Conservation (phyloP, 2,113 vertebrate genomes). For the Pelmatolapia mariae region DNA sequence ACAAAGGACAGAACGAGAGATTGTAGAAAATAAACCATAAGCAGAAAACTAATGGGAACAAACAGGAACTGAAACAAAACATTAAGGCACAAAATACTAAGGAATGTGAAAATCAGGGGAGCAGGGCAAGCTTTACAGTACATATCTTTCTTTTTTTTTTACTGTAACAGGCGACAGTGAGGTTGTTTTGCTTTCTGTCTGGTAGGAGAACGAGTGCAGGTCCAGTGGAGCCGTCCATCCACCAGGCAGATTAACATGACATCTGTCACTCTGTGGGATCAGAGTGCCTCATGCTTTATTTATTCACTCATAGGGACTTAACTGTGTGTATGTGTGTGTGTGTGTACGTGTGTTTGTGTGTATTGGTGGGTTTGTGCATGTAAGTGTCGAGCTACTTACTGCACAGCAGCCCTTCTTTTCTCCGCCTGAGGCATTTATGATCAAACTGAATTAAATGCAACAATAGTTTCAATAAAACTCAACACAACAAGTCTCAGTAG, state of each 20-base stretch:
- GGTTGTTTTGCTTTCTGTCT: neutral
- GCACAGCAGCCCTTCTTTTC: neutral
- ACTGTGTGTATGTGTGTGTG: neutral
- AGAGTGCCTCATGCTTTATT: constrained; percentile 53
- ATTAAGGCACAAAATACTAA: neutral
- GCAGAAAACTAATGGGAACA: neutral
- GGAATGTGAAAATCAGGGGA: neutral
- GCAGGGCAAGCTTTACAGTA: neutral
- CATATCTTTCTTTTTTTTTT: neutral
- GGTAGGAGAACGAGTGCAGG: constrained; percentile 8
- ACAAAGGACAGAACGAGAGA: neutral
- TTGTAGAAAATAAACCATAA: neutral
- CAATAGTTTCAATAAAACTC: constrained; percentile 32
- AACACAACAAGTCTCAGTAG: constrained; percentile 27
- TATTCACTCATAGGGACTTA: constrained; percentile 45
- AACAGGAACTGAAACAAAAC: neutral
- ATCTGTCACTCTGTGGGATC: constrained; percentile 64
- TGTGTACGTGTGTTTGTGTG: neutral
- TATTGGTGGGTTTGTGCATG: neutral
- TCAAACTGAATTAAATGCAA: constrained; percentile 54
- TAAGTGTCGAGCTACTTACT: constrained; percentile 18
- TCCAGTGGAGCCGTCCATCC: constrained; percentile 30
- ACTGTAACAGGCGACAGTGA: neutral
- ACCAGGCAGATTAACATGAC: constrained; percentile 68
- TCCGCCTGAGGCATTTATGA: constrained; percentile 35